These are phyloP conservation scores for Aphelinus certus DNA, from an alignment of 1,140 invertebrate species.

Conservation along the genomic window DNA sequence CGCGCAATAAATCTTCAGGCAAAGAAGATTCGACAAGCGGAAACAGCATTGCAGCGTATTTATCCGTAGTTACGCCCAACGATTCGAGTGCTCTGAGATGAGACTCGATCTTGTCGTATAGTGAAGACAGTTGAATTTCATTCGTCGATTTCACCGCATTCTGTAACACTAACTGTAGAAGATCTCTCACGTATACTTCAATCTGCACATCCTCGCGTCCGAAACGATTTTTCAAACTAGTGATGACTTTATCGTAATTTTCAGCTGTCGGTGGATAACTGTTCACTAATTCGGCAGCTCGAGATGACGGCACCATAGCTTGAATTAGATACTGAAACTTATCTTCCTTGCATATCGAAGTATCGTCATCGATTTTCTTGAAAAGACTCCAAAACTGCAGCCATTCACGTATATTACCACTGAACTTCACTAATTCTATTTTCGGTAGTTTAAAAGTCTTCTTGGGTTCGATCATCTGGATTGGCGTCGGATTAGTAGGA, in stretches of 20 bases:
- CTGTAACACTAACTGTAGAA: neutral
- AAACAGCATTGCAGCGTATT: conserved; percentile 49
- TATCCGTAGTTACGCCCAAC: conserved; percentile 47
- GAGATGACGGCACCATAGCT: conserved; percentile 22
- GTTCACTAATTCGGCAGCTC: conserved; percentile 21
- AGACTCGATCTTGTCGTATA: too few species aligned
- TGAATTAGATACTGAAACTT: conserved; percentile 24
- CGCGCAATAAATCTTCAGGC: conserved; percentile 47
- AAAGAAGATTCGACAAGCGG: conserved; percentile 54
- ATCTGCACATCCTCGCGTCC: conserved; percentile 15
- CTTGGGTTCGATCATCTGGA: too few species aligned
- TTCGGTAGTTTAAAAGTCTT: conserved; percentile 21
- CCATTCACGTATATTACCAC: conserved; percentile 10
- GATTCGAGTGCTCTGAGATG: conserved; percentile 47
- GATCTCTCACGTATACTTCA: too few species aligned
- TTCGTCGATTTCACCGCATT: too few species aligned
- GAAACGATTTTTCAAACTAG: conserved; percentile 44
- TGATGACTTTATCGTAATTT: conserved; percentile 48
- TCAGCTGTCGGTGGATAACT: conserved; percentile 46
- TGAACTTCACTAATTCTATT: too few species aligned
- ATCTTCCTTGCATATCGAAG: conserved; percentile 25
- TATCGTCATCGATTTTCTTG: conserved; percentile 44
- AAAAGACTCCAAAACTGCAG: conserved; percentile 38
- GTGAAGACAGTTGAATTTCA: too few species aligned
- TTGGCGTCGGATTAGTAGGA: too few species aligned